Base-by-base conservation (phyloP, 2,888 invertebrate species). In the Flexamia atlantica region DNA sequence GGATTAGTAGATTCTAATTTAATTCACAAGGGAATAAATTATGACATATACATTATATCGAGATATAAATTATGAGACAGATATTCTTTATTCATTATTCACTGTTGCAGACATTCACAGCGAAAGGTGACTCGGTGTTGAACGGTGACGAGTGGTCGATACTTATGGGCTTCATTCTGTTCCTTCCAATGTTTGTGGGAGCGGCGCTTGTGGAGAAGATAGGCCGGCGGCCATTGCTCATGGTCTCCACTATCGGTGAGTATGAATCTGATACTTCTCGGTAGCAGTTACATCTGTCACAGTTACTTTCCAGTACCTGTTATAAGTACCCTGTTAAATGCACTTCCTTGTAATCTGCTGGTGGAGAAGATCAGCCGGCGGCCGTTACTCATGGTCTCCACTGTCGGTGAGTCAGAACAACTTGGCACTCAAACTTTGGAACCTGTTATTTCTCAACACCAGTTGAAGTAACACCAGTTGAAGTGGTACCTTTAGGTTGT, bases 61-160 rank as follows among this genome's bases (percentile, higher is more conserved):
- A n/a, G n/a, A n/a, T n/a, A n/a, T n/a, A n/a, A n/a, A n/a, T n/a
- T n/a, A n/a, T n/a, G n/a, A n/a, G n/a, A n/a, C n/a, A n/a, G n/a
- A n/a, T n/a, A n/a, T n/a, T n/a, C n/a, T n/a, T n/a, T n/a, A n/a
- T n/a, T n/a, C n/a, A n/a, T n/a, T n/a, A n/a, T n/a, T n/a, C n/a
- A n/a, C n/a, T n/a, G n/a, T n/a, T n/a, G n/a, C n/a, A n/a, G 68
- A 86, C 85, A 0, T 85, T 87, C 76, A 83, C 82, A 23, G 57
- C 79, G 30, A 84, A 82, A n/a, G 50, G 82, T 0, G 79, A 60
- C 14, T 60, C 74, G 0, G 60, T 64, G 7, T 23, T 86, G 2
- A 50, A 53, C 32, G 30, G 82, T 2, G 76, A 72, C 30, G 40
- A 68, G 25, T 76, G 60, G 74, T 23, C 79, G 1, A 60, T 79